Base-by-base conservation (phyloP, 53 echinoderm and acorn worm genomes). In the Arbacia lixula region DNA sequence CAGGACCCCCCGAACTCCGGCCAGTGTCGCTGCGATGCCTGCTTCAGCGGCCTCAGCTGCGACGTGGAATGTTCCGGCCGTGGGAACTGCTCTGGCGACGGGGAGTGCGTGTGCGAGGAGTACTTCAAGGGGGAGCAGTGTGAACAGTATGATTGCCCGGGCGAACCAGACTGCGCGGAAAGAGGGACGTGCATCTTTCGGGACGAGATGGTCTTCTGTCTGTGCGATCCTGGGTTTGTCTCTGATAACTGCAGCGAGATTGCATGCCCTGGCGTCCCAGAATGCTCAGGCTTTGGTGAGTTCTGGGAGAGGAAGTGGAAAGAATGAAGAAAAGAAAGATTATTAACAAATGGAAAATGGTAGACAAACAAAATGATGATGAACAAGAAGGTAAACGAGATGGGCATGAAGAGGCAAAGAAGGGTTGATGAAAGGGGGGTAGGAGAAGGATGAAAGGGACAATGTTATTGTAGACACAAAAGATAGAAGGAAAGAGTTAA, bases 121-220 rank as follows among this genome's bases (percentile, higher is more conserved):
- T 86, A 76, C 14, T 93, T 90, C 53, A 93, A 87, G 89, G 93
- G 95, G 36, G 86, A 85, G 29, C 51, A 73, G 26, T 95, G 95
- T 49, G 83, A 91, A 43, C 42, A 82, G 9, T 76, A 89, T 19
- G 92, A 95, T 53, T 95, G 95, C 27, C 95, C 95, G 9, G 95
- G 95, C 51, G 95, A 95, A 58, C 95, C 92, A 85, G 95, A 95
- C 67, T 95, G 95, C 80, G 75, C 76, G 25, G 88, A 86, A 43
- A 60, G 80, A 26, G 95, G 95, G 1, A 85, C 90, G 1, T 95
- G 95, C 67, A 66, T 95, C 28, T 79, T 92, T 11, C 40, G 88
- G 37, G 88, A 86, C 31, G 95, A 82, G 12, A 82, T 62, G 25
- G 92, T 92, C 14, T 83, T 95, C 50, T 95, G 95, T 64, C 71